Percentiles rank a stretch among this genome's conserved stretches.
Conservation (phyloP, 2,888 invertebrate genomes). For the Acleris holmiana region DNA sequence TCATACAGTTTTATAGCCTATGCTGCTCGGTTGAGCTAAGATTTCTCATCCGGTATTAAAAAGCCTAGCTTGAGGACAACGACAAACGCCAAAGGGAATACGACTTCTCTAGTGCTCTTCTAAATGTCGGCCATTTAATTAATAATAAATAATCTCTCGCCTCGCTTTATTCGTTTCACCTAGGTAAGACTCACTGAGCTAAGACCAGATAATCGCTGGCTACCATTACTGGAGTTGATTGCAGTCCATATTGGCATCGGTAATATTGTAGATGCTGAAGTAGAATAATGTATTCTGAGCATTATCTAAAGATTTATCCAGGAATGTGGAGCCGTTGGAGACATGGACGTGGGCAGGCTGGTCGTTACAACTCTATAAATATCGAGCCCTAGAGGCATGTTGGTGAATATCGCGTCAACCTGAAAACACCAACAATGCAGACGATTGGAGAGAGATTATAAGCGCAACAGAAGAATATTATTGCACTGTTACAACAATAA, state of each 20-base stretch:
- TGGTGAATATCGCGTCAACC: conserved; percentile 17
- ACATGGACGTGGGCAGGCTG: conserved; percentile 46
- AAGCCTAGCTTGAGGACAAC: conserved; percentile 1
- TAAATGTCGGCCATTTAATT: conserved; percentile 13
- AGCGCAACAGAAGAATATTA: neutral
- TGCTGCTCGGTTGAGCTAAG: conserved; percentile 11
- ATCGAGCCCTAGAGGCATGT: conserved; percentile 20
- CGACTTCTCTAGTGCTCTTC: conserved; percentile 11
- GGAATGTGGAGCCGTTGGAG: conserved; percentile 56
- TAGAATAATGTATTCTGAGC: conserved; percentile 20
- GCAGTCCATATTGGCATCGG: conserved; percentile 7
- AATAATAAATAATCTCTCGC: conserved; percentile 26
- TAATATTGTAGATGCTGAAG: conserved; percentile 14
- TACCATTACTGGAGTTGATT: conserved; percentile 10
- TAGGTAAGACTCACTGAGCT: conserved; percentile 10
- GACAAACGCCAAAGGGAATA: conserved; percentile 7
- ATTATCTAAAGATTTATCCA: conserved; percentile 57
- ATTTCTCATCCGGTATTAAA: conserved; percentile 20
- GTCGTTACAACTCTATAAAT: conserved; percentile 55
- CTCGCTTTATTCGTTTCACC: conserved; percentile 12
- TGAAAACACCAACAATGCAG: neutral
- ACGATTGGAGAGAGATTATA: neutral
- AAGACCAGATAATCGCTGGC: conserved; percentile 13
- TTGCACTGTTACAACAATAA: too few species aligned
- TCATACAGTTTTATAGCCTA: conserved; percentile 18